Base-by-base conservation (phyloP, 2,113 vertebrate genomes). In the Polypterus senegalus region DNA sequence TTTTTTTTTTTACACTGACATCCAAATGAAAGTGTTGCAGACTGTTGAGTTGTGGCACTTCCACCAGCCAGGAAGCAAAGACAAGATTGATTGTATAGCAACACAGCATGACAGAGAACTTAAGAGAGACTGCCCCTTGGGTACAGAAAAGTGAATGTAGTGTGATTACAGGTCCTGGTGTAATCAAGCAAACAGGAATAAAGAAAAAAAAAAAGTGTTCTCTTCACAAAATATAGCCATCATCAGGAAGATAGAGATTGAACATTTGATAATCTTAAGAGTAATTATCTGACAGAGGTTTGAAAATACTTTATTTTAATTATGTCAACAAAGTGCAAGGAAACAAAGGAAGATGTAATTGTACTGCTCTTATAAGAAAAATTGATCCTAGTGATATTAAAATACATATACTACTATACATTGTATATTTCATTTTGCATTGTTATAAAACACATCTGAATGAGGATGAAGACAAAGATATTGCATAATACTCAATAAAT, bases 51-150 rank as follows among this genome's bases (percentile, higher is more conserved):
- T 73, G 62, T 73, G 78, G 77, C 79, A 79, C 80, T 84, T 89
- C 80, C 77, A 73, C 85, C 81, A 81, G 83, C 77, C 74, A 27
- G 70, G 74, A 74, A 6, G 49, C 71, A 61, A 78, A 82, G 85
- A 76, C 80, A 87, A 96, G 93, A 97, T 91, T 88, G 91, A 97
- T 94, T 95, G 90, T 91, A 94, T 91, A 86, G 86, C 91, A 82
- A 84, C 55, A 10, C 78, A 83, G 84, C 77, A 84, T 92, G 93
- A 93, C 82, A 88, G 82, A 75, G 82, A 91, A 83, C 89, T 86
- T 78, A 86, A 90, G 86, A 88, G 86, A 83, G 84, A 80, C 72
- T 82, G 85, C 89, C 92, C 89, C 86, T 74, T 84, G 89, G 89
- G 85, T 84, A 84, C 76, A 46, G 65, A 85, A 77, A 86, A 80